Percentiles rank a stretch among this genome's conserved stretches.
phyloP scores from a whole-genome alignment of 2,888 invertebrate genomes.

The Acrobeloides nanus region DNA sequence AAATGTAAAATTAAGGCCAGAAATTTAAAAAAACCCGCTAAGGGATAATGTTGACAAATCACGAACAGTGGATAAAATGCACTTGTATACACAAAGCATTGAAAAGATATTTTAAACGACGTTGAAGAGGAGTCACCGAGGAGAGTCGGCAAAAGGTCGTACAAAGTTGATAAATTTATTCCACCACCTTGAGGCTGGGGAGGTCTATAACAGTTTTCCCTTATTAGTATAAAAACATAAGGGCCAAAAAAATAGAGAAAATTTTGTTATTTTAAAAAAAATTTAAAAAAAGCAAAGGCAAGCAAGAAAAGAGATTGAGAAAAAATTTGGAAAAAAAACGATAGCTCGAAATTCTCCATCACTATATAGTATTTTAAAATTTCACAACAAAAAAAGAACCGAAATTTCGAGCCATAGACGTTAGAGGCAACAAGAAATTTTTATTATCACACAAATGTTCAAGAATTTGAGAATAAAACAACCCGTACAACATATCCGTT shows the following conservation, averaged over 20 bases:
- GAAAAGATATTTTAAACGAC: neutral
- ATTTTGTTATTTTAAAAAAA: too few species aligned
- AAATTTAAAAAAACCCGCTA: neutral
- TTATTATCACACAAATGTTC: too few species aligned
- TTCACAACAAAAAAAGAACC: too few species aligned
- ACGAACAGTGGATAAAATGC: neutral
- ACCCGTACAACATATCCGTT: too few species aligned
- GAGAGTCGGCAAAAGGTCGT: neutral
- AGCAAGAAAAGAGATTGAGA: constrained; percentile 2
- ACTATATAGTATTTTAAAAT: neutral
- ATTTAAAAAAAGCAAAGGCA: too few species aligned
- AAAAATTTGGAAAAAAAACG: neutral
- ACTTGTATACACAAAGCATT: neutral
- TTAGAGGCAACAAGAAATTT: too few species aligned
- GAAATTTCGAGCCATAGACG: too few species aligned
- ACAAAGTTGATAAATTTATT: constrained; percentile 17
- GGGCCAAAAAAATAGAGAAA: constrained; percentile 3
- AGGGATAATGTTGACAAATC: neutral
- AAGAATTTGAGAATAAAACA: too few species aligned
- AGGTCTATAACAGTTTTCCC: neutral
- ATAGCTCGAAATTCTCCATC: neutral
- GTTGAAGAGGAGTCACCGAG: constrained; percentile 1
- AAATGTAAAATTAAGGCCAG: too few species aligned
- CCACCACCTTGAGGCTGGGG: constrained; percentile 9
- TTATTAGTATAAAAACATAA: constrained; percentile 8